A percentile compares a stretch with the other conserved stretches of the same genome.
Conservation (phyloP, 2,113 vertebrate species). For the Melanerpes aurifrons region DNA sequence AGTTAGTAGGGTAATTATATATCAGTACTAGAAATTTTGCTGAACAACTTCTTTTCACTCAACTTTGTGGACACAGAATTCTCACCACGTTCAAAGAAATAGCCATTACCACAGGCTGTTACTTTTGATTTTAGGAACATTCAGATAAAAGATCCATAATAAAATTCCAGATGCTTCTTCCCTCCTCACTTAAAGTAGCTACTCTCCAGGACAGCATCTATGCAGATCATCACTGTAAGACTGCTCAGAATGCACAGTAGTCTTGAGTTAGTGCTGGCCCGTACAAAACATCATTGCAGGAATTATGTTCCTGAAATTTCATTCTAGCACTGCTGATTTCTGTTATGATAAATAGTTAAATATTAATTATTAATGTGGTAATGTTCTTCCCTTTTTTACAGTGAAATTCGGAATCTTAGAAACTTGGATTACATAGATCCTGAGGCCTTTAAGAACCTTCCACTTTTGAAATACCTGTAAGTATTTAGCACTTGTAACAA, state of each 20-base stretch:
- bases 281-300: background rate
- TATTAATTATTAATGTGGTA: background rate
- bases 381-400: slow-evolving; percentile 64
- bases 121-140: background rate
- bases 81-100: background rate
- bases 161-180: background rate
- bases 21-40: background rate
- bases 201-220: background rate
- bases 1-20: background rate
- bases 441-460: slow-evolving; percentile 89
- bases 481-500: slow-evolving; percentile 78
- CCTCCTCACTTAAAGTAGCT: background rate
- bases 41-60: background rate
- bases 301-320: background rate
- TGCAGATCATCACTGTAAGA: background rate
- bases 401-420: slow-evolving; percentile 93
- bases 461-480: slow-evolving; percentile 93
- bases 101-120: background rate
- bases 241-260: background rate
- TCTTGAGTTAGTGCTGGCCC: background rate
- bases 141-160: background rate
- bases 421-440: slow-evolving; percentile 85
- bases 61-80: background rate
- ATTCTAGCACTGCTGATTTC: background rate
- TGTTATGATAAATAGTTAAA: background rate